Conservation (phyloP, 2,888 invertebrate species). For the Microctonus aethiopoides region DNA sequence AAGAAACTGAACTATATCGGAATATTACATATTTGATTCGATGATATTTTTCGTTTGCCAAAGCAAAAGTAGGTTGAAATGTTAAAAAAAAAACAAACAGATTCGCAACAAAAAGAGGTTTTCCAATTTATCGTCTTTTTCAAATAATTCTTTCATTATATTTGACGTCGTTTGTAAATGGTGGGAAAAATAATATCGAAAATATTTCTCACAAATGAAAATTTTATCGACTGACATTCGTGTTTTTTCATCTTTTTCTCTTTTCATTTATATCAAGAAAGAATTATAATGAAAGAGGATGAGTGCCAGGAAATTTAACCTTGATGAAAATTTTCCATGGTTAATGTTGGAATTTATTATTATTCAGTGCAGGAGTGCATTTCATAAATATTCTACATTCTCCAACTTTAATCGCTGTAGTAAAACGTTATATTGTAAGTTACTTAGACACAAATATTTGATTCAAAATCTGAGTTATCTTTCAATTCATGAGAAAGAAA, state of each 20-base stretch:
- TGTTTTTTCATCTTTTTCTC: too few relatives aligned
- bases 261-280: too few relatives aligned
- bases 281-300: neutral
- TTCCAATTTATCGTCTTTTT: too few relatives aligned
- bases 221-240: too few relatives aligned
- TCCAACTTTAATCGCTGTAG: neutral
- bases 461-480: neutral
- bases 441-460: neutral
- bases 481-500: neutral
- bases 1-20: neutral
- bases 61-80: too few relatives aligned
- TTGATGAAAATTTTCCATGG: neutral
- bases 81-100: neutral
- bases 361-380: neutral
- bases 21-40: neutral
- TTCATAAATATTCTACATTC: neutral
- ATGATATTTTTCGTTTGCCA: too few relatives aligned
- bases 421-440: neutral
- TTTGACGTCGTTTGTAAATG: too few relatives aligned
- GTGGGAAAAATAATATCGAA: too few relatives aligned
- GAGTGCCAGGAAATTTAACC: neutral
- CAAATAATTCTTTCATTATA: too few relatives aligned
- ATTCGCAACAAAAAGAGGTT: neutral
- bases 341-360: neutral
- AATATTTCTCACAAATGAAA: too few relatives aligned